A percentile compares a stretch with the other conserved stretches of the same genome.
Conservation (phyloP, 2,797 vertebrate genomes). For the Lagothrix lagotricha region DNA sequence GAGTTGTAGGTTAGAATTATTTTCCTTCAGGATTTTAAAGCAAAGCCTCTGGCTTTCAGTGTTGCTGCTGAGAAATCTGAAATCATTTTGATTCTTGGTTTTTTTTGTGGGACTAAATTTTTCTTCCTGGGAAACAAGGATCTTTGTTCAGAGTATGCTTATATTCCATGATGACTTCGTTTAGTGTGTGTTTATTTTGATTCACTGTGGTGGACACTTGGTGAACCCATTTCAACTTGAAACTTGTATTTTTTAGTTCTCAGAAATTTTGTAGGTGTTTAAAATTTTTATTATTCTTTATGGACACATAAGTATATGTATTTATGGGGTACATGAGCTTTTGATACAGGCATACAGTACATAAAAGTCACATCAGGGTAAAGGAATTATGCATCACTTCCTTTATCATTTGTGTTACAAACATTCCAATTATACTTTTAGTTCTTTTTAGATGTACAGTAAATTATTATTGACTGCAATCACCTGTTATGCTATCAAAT, state of each 20-base stretch:
- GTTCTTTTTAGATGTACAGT: background rate
- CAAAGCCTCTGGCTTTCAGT: background rate
- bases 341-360: background rate
- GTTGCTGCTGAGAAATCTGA: background rate
- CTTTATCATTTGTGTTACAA: background rate
- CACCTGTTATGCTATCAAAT: background rate
- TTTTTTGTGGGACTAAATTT: background rate
- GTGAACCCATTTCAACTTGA: background rate
- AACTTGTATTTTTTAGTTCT: background rate
- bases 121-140: background rate
- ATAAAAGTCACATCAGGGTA: background rate
- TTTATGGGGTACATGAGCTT: background rate
- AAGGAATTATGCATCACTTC: background rate
- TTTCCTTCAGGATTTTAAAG: background rate
- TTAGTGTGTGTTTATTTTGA: background rate
- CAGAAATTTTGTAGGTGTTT: background rate
- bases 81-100: background rate
- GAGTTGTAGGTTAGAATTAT: background rate
- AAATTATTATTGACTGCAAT: background rate
- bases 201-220: background rate
- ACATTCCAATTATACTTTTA: background rate
- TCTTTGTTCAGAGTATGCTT: background rate
- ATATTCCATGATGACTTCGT: background rate
- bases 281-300: background rate
- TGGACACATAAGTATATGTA: background rate